These are phyloP conservation scores for Drosophila mauritiana DNA, from an alignment of 1,140 invertebrate species.

Conservation along the genomic window DNA sequence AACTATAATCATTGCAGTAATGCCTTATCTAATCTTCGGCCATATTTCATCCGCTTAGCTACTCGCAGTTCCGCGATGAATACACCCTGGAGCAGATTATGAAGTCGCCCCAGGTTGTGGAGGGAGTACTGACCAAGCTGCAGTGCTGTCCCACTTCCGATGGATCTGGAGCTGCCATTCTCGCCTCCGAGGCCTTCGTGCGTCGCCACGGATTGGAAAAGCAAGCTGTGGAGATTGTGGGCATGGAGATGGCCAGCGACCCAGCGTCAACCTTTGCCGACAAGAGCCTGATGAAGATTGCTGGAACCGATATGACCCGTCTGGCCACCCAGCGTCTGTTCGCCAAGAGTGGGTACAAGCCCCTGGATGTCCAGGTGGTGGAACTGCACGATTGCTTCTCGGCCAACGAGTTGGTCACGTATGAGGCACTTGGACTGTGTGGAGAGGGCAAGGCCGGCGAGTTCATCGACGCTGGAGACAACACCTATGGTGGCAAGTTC, in stretches of 20 bases:
- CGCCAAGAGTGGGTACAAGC: constrained; percentile 90
- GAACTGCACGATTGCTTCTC: constrained; percentile 99
- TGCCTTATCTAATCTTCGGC: constrained; percentile 96
- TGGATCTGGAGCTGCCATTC: constrained; percentile 95
- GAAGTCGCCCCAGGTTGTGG: constrained; percentile 93
- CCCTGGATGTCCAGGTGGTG: constrained; percentile 96
- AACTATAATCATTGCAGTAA: constrained; percentile 88
- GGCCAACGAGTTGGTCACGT: constrained; percentile 98
- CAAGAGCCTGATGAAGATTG: constrained; percentile 94
- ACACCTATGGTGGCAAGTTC: constrained; percentile 98
- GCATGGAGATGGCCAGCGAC: constrained; percentile 98
- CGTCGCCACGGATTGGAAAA: constrained; percentile 90
- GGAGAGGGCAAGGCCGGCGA: constrained; percentile 94
- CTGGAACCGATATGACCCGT: constrained; percentile 98
- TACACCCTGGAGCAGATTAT: constrained; percentile 96
- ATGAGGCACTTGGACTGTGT: constrained; percentile 98
- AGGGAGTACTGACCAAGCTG: constrained; percentile 96
- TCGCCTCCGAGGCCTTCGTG: constrained; percentile 97
- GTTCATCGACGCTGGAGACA: constrained; percentile 96
- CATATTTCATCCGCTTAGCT: constrained; percentile 71
- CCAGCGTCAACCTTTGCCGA: constrained; percentile 91
- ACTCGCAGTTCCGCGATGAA: constrained; percentile 96
- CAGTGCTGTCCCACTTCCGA: constrained; percentile 99
- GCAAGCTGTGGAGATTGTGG: constrained; percentile 96
- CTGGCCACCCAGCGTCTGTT: constrained; percentile 93